Evolutionary conservation across 2,113 vertebrate genomes (phyloP).

Genomic region (Chauna torquata): DNA sequence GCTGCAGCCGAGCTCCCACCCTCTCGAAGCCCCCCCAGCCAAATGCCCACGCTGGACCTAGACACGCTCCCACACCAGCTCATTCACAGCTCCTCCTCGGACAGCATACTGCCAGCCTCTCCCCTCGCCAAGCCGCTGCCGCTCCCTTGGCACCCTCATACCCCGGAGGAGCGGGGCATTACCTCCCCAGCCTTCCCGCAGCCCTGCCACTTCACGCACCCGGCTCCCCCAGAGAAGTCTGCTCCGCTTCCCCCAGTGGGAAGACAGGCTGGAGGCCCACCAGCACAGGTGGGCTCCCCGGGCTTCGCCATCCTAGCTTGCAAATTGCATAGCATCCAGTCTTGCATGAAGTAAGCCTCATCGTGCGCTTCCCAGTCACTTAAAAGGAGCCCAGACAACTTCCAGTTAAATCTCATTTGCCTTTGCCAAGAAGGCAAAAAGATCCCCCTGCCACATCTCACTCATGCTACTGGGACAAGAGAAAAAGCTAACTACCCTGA

Average conservation of each 20-base stretch:
- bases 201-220: not conserved
- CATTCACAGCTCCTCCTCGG: not conserved
- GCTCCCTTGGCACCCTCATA: not conserved
- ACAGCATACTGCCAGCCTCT: not conserved
- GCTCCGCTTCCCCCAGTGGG: not conserved
- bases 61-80: not conserved
- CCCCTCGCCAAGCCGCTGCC: not conserved
- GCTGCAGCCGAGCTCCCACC: not conserved
- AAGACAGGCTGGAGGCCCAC: not conserved
- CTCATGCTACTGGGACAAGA: not conserved
- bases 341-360: not conserved
- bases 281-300: not conserved
- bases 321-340: not conserved
- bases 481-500: not conserved
- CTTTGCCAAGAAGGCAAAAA: not conserved
- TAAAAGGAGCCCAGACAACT: not conserved
- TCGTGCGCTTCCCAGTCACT: not conserved
- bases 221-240: not conserved
- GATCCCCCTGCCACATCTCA: not conserved
- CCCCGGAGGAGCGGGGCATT: rapidly evolving
- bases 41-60: not conserved
- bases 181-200: not conserved
- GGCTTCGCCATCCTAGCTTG: not conserved
- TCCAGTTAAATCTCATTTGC: not conserved
- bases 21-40: not conserved